These are phyloP conservation scores for Panopea generosa DNA, from an alignment of 2,888 invertebrate genomes.

Conservation along the genomic window DNA sequence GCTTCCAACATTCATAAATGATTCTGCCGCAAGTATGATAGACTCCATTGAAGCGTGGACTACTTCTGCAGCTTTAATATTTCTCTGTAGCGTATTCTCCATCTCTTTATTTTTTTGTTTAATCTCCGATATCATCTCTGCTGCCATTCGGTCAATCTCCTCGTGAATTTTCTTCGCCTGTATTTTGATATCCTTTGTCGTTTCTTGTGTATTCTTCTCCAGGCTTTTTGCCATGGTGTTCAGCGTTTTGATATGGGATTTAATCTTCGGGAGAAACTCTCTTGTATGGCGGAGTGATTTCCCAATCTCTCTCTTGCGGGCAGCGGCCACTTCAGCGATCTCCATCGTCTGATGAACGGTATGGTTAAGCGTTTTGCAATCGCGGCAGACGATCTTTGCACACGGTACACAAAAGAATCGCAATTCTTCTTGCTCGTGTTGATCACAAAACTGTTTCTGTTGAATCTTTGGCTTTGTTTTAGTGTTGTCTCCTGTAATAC, in stretches of 20 bases:
- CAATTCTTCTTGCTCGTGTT: slow-evolving; percentile 55
- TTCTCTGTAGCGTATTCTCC: slow-evolving; percentile 53
- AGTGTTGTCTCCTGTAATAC: slow-evolving; percentile 49
- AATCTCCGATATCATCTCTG: slow-evolving; percentile 59
- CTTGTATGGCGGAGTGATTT: slow-evolving; percentile 45
- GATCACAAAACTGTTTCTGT: slow-evolving; percentile 57
- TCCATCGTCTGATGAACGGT: slow-evolving; percentile 61
- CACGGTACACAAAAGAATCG: slow-evolving; percentile 62
- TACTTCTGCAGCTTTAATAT: slow-evolving; percentile 53
- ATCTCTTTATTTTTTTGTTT: slow-evolving; percentile 64
- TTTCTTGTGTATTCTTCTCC: slow-evolving; percentile 59
- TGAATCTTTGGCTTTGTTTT: slow-evolving; percentile 60
- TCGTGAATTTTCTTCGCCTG: slow-evolving; percentile 60
- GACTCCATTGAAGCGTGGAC: slow-evolving; percentile 59
- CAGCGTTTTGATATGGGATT: slow-evolving; percentile 47
- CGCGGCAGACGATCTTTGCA: slow-evolving; percentile 61
- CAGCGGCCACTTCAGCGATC: slow-evolving; percentile 53
- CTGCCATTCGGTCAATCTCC: slow-evolving; percentile 59
- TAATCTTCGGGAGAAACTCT: slow-evolving; percentile 56
- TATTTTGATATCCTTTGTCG: slow-evolving; percentile 55
- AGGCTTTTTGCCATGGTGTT: slow-evolving; percentile 54
- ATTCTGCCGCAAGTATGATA: slow-evolving; percentile 58
- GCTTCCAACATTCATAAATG: slow-evolving; percentile 61
- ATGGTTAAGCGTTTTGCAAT: slow-evolving; percentile 59
- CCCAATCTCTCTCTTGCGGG: slow-evolving; percentile 52